Evolutionary conservation across 2,113 vertebrate genomes (phyloP), one percentile per base, ranked within the genome.

Genomic region (Lophius piscatorius): DNA sequence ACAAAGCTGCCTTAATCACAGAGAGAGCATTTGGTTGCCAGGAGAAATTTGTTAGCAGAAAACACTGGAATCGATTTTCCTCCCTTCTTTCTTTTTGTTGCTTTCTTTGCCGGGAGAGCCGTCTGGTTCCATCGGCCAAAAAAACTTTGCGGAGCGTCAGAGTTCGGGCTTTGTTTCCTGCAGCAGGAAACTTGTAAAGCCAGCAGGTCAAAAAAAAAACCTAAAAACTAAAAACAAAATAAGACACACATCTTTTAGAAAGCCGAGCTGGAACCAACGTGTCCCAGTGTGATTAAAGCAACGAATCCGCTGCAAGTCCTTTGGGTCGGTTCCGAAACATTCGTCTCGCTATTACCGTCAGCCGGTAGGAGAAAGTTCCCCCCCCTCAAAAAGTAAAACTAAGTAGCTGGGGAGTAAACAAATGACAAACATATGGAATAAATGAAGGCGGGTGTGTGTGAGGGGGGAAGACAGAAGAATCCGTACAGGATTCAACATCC

Each of bases 1-100:
- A 59, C 57, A 60, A 54, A 83, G 69, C 66, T 26, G 55, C 68
- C 64, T 76, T 67, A 67, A 80, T 74, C 69, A 80, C 65, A 80
- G 74, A 76, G 70, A 40, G 16, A 62, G 29, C 54, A 65, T 71
- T 81, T 65, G 68, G 67, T 74, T 52, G 78, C 84, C 76, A 63
- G 34, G 74, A 74, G 78, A 72, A 56, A 41, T 83, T 80, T 74
- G 65, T 76, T 34, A 29, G 57, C 29, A 34, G 54, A 60, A 74
- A 75, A 80, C 52, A 62, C 28, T 33, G 42, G 28, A 78, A 85
- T 81, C 22, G 39, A 81, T 81, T 71, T 57, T n/a, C 33, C 9
- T 60, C 17, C 44, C 33, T 52, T 74, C 76, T 71, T 73, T 83
- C 40, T 70, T 36, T 70, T 61, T 67, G 61, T 78, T 76, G 66